phyloP scores from a whole-genome alignment of 2,797 vertebrate species.

The Tapirus indicus region DNA sequence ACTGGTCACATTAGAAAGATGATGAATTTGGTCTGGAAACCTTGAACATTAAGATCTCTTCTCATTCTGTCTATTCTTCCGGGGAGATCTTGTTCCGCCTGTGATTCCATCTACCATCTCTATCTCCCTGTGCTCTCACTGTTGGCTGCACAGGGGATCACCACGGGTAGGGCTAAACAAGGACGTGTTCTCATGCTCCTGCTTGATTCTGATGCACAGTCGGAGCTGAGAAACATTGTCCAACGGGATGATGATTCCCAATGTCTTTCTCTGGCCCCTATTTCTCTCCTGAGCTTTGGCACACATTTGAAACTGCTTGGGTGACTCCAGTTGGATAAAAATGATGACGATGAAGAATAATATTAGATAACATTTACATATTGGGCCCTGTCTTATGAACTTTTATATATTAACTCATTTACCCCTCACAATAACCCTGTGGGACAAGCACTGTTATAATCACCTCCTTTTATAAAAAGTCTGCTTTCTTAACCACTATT shows the following conservation, averaged over 20 bases:
- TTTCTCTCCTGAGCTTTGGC: background rate
- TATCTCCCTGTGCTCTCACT: background rate
- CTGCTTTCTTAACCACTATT: background rate
- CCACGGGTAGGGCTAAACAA: fast-evolving
- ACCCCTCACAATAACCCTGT: no score
- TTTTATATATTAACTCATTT: background rate
- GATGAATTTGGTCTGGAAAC: background rate
- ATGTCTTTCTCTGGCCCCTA: background rate
- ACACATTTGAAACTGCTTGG: background rate
- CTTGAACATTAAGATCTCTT: background rate
- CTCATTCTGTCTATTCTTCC: background rate
- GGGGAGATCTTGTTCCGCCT: background rate
- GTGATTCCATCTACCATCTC: background rate
- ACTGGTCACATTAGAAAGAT: background rate
- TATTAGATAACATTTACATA: background rate
- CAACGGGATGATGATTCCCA: background rate
- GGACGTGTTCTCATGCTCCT: background rate
- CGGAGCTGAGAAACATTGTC: background rate
- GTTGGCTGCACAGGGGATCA: background rate
- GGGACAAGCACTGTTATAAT: background rate
- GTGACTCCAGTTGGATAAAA: background rate
- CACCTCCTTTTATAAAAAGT: background rate
- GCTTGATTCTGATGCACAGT: background rate
- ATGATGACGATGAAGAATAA: background rate
- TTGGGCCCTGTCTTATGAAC: background rate